Base-by-base conservation (phyloP, 2,888 invertebrate species). In the Zelleria hepariella region DNA sequence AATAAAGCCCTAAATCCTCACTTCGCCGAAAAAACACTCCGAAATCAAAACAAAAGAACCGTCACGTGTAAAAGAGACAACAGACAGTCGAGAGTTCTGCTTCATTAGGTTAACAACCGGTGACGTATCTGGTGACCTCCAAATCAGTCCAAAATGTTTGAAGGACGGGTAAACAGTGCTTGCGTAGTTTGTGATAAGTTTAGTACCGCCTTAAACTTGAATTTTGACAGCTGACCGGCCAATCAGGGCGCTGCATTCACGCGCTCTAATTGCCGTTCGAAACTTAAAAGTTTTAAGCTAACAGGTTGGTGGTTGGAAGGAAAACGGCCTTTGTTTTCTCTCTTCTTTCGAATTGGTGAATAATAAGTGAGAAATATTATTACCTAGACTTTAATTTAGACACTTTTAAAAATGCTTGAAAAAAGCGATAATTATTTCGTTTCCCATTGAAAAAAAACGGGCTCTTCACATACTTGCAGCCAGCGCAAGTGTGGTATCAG, bases 191-290 rank as follows among this genome's bases (percentile, higher is more conserved):
- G 32, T 15, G 32, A 4, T 15, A 5, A 42, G 32, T 4, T 32
- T 42, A 26, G 25, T 72, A 73, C 71, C 78, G 78, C 80, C 82
- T 80, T 77, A 69, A 73, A 42, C 32, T 42, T 42, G 15, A 82
- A 80, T 76, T 84, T 85, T 86, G 83, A 82, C 81, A 84, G 74
- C 68, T 75, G 64, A 62, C 66, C 70, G 68, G 64, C 84, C 82
- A 84, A 86, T 82, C 77, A 75, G 71, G 67, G 66, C 63, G 65
- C 66, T 67, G 68, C 66, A 62, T 64, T 65, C 67, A 53, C 52
- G 58, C 59, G 56, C 58, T 62, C 56, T 66, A 69, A 73, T 73
- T 69, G 66, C 60, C 61, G 58, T 62, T 4, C 57, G 24, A 58
- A 62, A 32, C 57, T 57, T 62, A 62, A 49, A 49, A 20, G 49